Percentiles rank a stretch among this genome's conserved stretches.
phyloP scores from a whole-genome alignment of 2,113 vertebrate genomes.

The Neopipo cinnamomea region DNA sequence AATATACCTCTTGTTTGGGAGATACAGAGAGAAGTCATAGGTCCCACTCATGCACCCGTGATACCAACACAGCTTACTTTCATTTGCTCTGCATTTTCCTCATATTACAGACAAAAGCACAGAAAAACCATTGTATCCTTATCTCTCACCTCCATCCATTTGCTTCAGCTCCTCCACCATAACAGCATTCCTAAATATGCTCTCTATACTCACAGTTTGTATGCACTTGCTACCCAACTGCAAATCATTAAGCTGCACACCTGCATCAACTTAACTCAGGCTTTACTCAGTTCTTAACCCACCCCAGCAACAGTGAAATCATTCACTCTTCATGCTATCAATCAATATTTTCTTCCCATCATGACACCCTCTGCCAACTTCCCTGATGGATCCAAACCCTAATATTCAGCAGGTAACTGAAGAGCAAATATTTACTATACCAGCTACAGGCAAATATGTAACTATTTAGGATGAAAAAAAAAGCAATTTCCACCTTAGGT shows the following conservation, averaged over 20 bases:
- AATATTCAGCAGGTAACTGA: neutral
- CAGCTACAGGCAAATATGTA: neutral
- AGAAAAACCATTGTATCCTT: neutral
- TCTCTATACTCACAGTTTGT: neutral
- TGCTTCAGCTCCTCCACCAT: neutral
- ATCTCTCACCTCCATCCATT: neutral
- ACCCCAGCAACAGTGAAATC: neutral
- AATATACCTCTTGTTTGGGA: neutral
- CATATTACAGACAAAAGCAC: neutral
- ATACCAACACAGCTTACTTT: neutral
- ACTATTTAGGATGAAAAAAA: neutral
- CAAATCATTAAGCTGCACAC: conserved; percentile 10
- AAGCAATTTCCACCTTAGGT: neutral
- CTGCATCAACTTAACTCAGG: conserved; percentile 1
- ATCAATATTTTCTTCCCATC: neutral
- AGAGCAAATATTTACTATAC: neutral
- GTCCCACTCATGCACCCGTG: neutral
- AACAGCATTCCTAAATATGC: accelerated
- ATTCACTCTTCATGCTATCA: neutral
- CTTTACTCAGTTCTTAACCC: neutral
- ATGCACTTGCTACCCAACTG: neutral
- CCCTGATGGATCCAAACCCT: neutral
- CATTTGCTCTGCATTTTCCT: neutral
- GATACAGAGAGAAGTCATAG: neutral
- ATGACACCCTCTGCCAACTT: neutral